These are phyloP conservation scores for Crocodylus rhombifer DNA, from an alignment of 2,797 vertebrate genomes.

Conservation along the genomic window DNA sequence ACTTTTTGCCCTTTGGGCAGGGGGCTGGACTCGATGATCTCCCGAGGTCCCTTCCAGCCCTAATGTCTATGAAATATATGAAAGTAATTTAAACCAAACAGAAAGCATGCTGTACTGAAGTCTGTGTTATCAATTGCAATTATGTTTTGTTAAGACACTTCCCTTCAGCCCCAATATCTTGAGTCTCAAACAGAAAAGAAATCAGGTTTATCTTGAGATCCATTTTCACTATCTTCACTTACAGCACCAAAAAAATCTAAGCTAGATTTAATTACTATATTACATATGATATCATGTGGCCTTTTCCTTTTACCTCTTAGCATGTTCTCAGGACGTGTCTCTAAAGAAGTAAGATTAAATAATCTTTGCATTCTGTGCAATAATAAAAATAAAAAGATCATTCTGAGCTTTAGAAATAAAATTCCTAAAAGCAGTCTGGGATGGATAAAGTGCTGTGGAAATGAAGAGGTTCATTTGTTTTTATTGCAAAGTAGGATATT, in stretches of 20 bases:
- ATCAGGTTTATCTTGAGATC: neutral
- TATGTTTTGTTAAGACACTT: neutral
- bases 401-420: neutral
- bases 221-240: neutral
- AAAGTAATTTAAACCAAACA: neutral
- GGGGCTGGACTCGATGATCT: too few relatives aligned
- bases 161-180: neutral
- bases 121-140: neutral
- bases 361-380: neutral
- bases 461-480: neutral
- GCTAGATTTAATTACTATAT: rapidly evolving
- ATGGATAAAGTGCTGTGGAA: neutral
- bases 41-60: too few relatives aligned
- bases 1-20: too few relatives aligned
- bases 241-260: neutral
- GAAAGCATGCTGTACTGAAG: neutral
- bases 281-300: rapidly evolving
- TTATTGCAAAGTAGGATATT: neutral
- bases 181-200: neutral
- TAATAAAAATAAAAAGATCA: neutral
- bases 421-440: neutral
- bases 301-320: neutral
- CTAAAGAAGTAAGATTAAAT: neutral
- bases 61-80: too few relatives aligned
- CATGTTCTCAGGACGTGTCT: neutral